Base-by-base conservation (phyloP, 30 jellyfish, hydroid and myxozoan genomes). In the Turritopsis rubra region DNA sequence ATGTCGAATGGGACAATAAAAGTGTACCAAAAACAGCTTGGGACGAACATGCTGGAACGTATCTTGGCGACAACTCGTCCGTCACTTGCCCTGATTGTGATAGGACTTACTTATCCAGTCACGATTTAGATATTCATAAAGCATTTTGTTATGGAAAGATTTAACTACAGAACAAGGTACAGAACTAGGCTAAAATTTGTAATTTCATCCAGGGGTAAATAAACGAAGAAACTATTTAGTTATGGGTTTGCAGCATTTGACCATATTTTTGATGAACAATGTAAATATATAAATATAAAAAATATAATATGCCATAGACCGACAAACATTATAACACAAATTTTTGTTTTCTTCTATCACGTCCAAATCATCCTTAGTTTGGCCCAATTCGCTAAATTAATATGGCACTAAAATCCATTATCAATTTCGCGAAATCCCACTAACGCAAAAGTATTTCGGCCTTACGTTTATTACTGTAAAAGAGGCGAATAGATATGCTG, bases 1-100 rank as follows among this genome's bases (percentile, higher is more conserved):
- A 28, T 31, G 53, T 17, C 54, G 86, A 52, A 29, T 19, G 54
- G 52, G 23, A 65, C 76, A 71, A 54, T 75, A 88, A 74, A 29
- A 87, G 29, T 80, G 80, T 25, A 75, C 71, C 53, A 29, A 18
- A 23, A 70, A 80, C 29, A 52, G 71, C 66, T 28, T 23, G 22
- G 31, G 52, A 65, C 84, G 60, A 52, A n/a, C 88, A 66, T 22
- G 28, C 23, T 77, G 83, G 87, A 53, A 41, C 13, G 13, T 82
- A 18, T 27, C 17, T 1, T 23, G 21, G 79, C 21, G 83, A 26
- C 53, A 21, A 28, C 30, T 70, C 28, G 30, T 8, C 21, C 0
- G 74, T 88, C n/a, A 81, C 84, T 20, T 91, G 97, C 80, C 94
- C 97, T 21, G 97, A 86, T 71, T 91, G 97, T 75, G 97, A 91